Percentiles rank a stretch among this genome's conserved stretches.
Evolutionary conservation across 2,113 vertebrate genomes (phyloP).

Genomic region (Orthonyx spaldingii): DNA sequence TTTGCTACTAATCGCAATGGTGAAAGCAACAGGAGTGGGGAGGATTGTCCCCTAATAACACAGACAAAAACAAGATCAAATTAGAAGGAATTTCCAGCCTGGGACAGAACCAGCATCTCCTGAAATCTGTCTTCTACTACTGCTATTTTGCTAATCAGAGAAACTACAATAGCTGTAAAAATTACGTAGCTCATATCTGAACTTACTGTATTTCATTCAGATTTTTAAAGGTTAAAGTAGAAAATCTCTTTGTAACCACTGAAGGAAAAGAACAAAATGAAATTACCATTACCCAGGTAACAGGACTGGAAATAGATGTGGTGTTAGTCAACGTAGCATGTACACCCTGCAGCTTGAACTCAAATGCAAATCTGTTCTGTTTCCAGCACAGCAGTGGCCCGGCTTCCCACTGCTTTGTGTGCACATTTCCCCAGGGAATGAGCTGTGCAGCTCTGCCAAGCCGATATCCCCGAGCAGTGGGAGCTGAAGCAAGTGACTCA

Average conservation of each 20-base stretch:
- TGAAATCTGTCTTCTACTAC: neutral
- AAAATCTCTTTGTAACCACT: neutral
- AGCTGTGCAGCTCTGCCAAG: neutral
- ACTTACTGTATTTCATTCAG: neutral
- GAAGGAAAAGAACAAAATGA: neutral
- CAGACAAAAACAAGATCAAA: neutral
- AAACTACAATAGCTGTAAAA: neutral
- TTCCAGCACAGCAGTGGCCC: slow-evolving; percentile 5
- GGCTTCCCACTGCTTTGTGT: slow-evolving; percentile 12
- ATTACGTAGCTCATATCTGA: neutral
- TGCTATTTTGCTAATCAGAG: neutral
- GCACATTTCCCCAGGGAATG: slow-evolving; percentile 14
- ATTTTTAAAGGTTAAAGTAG: neutral
- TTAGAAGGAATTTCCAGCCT: neutral
- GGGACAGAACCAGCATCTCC: neutral
- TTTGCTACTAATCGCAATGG: neutral
- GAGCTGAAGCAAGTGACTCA: slow-evolving; percentile 51
- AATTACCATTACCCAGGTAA: slow-evolving; percentile 55
- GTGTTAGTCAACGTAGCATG: slow-evolving; percentile 1
- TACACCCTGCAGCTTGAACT: neutral
- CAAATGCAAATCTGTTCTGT: slow-evolving; percentile 42
- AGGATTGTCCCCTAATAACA: neutral
- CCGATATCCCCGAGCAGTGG: neutral
- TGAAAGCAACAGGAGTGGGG: neutral
- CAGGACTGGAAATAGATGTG: slow-evolving; percentile 1